Base-by-base conservation (phyloP, 2,797 vertebrate genomes). In the Hephaestus fuliginosus region DNA sequence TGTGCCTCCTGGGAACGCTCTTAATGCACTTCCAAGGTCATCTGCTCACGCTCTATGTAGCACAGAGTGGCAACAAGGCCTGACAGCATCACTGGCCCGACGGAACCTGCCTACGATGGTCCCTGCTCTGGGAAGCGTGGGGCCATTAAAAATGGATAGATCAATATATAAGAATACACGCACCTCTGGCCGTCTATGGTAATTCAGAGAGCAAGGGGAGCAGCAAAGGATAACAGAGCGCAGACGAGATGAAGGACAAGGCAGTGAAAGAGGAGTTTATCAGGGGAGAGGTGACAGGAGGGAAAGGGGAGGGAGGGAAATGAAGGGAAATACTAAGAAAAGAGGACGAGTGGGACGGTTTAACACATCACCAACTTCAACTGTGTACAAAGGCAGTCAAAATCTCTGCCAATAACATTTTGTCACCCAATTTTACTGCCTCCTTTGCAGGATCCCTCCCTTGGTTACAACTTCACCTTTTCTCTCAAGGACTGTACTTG, bases 21-120 rank as follows among this genome's bases (percentile, higher is more conserved):
- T 81, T 93, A 94, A 94, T 93, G 91, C 84, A 92, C 90, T 90
- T 87, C 82, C 88, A 93, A 92, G 89, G 91, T 91, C 78, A 61
- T 64, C 75, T 80, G 67, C 70, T 82, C 72, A 84, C 66, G 30
- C 86, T 90, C 84, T 87, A 71, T 84, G 81, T 77, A 82, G 85
- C 73, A 74, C 68, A 62, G 85, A 83, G 86, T 75, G 84, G 78
- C 88, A 87, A 85, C 87, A 77, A 86, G 73, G 80, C 80, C 78
- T 90, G 93, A 92, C 90, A 92, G 88, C 76, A 63, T 88, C 84
- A 70, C 64, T 83, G 79, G 82, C 67, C 81, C 84, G 86, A 66
- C 73, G 82, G 88, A 91, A 92, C 87, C 80, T 79, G 70, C 70
- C 88, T 78, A 74, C 71, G 82, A 89, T 76, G 72, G 81, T 82